Percentiles rank a stretch among this genome's conserved stretches.
Evolutionary conservation across 2,113 vertebrate species (phyloP).

Genomic region (Platichthys flesus): DNA sequence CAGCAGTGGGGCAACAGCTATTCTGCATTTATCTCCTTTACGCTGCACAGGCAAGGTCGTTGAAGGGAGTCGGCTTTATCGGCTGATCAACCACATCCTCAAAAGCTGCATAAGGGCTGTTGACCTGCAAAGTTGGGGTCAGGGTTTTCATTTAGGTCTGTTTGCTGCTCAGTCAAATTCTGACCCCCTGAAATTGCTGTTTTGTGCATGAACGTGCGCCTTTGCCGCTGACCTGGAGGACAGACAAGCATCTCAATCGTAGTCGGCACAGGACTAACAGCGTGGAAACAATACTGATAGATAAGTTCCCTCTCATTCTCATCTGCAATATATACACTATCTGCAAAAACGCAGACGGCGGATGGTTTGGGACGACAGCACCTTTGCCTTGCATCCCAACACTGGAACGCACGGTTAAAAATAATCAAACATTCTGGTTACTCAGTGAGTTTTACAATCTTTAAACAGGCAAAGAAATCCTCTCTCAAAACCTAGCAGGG

Average conservation of each 20-base stretch:
- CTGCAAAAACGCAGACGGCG: conserved; percentile 11
- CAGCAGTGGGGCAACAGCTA: conserved; percentile 25
- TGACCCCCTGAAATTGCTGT: not conserved
- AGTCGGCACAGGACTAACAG: not conserved
- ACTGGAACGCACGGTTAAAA: conserved; percentile 7
- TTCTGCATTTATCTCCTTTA: conserved; percentile 39
- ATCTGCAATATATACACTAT: not conserved
- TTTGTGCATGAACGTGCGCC: not conserved
- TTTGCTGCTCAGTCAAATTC: not conserved
- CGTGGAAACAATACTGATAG: not conserved
- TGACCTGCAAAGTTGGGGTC: conserved; percentile 29
- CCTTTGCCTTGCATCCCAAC: conserved; percentile 6
- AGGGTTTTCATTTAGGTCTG: not conserved
- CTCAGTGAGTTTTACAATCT: conserved; percentile 15
- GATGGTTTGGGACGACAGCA: conserved; percentile 23
- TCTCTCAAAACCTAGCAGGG: not conserved
- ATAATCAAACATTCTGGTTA: not conserved
- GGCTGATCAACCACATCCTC: conserved; percentile 7
- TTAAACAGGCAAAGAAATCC: not conserved
- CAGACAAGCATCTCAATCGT: not conserved
- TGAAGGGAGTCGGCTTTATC: conserved; percentile 9
- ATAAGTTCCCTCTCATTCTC: not conserved
- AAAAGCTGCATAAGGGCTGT: conserved; percentile 17
- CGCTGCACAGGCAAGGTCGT: conserved; percentile 4
- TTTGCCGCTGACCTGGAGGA: not conserved